Percentiles rank a stretch among this genome's conserved stretches.
Conservation (phyloP, 2,113 vertebrate genomes). For the Gallinago media region DNA sequence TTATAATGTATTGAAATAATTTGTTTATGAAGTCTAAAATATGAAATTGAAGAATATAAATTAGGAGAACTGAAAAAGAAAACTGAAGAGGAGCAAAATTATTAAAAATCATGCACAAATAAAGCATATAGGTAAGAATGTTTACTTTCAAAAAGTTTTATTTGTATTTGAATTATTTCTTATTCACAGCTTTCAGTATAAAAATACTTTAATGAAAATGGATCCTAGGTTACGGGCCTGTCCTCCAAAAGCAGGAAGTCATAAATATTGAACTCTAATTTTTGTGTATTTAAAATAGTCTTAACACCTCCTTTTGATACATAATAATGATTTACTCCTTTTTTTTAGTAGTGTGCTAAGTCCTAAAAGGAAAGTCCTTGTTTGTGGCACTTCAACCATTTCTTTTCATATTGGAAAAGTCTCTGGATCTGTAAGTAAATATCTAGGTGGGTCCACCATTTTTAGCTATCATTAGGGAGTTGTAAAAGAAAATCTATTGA, state of each 20-base stretch:
- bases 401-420: background rate
- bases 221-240: background rate
- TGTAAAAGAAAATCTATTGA: background rate
- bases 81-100: background rate
- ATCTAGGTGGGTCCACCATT: background rate
- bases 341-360: background rate
- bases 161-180: background rate
- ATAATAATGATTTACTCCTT: background rate
- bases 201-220: background rate
- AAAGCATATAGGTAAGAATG: background rate
- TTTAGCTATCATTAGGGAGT: background rate
- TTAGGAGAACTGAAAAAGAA: background rate
- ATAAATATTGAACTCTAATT: background rate
- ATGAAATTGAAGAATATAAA: background rate
- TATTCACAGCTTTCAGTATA: background rate
- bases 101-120: background rate
- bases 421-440: background rate
- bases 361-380: background rate
- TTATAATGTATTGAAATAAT: constrained; percentile 11
- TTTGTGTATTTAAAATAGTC: background rate
- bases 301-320: background rate
- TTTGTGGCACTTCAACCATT: background rate
- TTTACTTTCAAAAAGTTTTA: background rate
- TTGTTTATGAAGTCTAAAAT: background rate
- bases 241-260: background rate